Conservation (phyloP, 2,113 vertebrate species). For the Passer montanus region DNA sequence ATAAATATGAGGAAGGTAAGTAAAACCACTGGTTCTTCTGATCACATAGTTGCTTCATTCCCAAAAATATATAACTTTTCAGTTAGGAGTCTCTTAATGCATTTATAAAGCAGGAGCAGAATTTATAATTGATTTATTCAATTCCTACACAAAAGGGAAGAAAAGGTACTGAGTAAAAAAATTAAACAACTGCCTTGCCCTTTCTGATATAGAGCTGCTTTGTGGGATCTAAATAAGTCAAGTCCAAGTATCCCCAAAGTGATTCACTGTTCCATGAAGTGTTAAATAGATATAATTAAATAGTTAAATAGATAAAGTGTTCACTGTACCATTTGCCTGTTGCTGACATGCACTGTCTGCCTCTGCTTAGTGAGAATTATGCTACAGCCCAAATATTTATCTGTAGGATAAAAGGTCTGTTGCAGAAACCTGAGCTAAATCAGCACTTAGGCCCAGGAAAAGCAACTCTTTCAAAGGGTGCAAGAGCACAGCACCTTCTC, state of each 20-base stretch:
- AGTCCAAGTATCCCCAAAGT: neutral
- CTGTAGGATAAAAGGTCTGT: neutral
- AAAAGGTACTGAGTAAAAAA: neutral
- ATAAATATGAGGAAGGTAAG: constrained; percentile 81
- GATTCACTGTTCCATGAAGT: too few relatives aligned
- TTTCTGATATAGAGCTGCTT: neutral
- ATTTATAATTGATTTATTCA: neutral
- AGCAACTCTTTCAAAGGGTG: neutral
- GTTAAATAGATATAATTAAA: too few relatives aligned
- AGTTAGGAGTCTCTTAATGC: neutral
- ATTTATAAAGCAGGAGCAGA: neutral
- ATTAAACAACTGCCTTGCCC: neutral
- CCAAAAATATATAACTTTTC: neutral
- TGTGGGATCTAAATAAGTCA: neutral
- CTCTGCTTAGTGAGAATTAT: neutral
- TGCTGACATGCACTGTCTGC: neutral
- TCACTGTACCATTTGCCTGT: neutral
- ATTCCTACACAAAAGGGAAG: neutral
- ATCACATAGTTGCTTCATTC: neutral
- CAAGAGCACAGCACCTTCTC: neutral
- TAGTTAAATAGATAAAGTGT: neutral
- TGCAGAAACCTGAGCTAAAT: neutral
- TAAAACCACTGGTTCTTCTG: neutral
- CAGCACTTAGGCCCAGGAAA: neutral
- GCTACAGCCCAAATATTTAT: neutral